A percentile compares a stretch with the other conserved stretches of the same genome.
These are phyloP conservation scores for Drosophila lacteicornis DNA, from an alignment of 1,140 invertebrate species.

Conservation along the genomic window DNA sequence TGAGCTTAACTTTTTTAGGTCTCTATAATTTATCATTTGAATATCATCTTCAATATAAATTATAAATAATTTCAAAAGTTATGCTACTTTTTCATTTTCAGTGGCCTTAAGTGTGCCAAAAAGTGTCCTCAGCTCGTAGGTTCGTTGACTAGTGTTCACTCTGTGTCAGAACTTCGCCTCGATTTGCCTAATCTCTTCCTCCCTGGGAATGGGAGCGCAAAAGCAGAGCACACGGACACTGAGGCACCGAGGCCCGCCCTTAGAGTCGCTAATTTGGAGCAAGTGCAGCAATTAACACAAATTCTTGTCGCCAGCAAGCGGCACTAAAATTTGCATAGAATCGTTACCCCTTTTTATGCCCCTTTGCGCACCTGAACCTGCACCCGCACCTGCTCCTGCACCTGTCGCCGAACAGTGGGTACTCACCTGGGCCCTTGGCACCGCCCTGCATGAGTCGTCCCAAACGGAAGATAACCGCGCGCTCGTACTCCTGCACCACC, in stretches of 20 bases:
- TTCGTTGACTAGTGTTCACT: conserved; percentile 22
- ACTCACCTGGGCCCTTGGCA: conserved; percentile 94
- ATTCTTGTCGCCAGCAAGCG: conserved; percentile 62
- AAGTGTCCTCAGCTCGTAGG: too few relatives aligned
- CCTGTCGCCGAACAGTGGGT: conserved; percentile 11
- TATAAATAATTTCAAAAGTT: not conserved
- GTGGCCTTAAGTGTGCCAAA: not conserved
- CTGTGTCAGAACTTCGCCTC: conserved; percentile 42
- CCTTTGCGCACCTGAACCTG: conserved; percentile 4
- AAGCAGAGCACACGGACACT: conserved; percentile 44
- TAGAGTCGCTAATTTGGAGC: conserved; percentile 80
- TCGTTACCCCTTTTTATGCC: conserved; percentile 30
- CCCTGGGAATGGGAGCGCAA: conserved; percentile 47
- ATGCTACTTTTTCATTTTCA: not conserved
- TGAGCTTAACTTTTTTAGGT: too few relatives aligned
- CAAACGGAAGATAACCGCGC: conserved; percentile 95
- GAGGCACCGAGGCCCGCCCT: conserved; percentile 27
- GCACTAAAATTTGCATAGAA: conserved; percentile 79
- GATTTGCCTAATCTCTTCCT: conserved; percentile 53
- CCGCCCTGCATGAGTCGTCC: conserved; percentile 94
- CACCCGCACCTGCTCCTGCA: conserved; percentile 2
- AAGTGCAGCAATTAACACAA: conserved; percentile 84
- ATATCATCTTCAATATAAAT: not conserved
- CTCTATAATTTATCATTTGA: too few relatives aligned
- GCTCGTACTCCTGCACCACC: conserved; percentile 96